phyloP scores from a whole-genome alignment of 2,797 vertebrate genomes.

The Anguilla anguilla region DNA sequence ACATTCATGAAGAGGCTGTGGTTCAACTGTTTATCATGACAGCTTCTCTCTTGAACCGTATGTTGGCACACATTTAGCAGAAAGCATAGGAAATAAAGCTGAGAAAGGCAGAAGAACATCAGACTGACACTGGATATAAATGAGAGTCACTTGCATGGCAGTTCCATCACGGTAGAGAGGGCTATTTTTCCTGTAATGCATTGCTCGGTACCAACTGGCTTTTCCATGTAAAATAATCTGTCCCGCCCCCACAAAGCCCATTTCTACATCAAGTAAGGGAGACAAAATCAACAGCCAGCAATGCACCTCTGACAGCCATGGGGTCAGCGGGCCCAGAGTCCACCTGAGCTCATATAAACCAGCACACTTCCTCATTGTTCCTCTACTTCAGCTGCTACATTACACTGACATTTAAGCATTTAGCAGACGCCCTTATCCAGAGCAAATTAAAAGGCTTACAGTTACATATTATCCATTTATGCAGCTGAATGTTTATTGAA shows the following conservation, averaged over 20 bases:
- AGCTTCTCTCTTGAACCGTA: too few species aligned
- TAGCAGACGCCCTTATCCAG: background rate
- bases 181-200: background rate
- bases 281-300: constrained; percentile 36
- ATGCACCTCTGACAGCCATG: constrained; percentile 41
- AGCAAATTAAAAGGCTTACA: background rate
- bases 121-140: too few species aligned
- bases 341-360: constrained; percentile 19
- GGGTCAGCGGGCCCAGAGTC: constrained; percentile 51
- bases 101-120: too few species aligned
- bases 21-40: too few species aligned
- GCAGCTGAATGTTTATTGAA: background rate
- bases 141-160: background rate
- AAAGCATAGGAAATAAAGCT: too few species aligned
- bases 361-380: background rate
- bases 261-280: constrained; percentile 18
- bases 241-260: constrained; percentile 13
- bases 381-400: background rate
- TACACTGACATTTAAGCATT: background rate
- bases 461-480: background rate
- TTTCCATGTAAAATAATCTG: constrained; percentile 25
- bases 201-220: background rate
- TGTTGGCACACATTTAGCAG: too few species aligned
- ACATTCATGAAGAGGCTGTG: too few species aligned
- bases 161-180: background rate